Conservation (phyloP, 2,797 vertebrate species). For the Cyprinella venusta region DNA sequence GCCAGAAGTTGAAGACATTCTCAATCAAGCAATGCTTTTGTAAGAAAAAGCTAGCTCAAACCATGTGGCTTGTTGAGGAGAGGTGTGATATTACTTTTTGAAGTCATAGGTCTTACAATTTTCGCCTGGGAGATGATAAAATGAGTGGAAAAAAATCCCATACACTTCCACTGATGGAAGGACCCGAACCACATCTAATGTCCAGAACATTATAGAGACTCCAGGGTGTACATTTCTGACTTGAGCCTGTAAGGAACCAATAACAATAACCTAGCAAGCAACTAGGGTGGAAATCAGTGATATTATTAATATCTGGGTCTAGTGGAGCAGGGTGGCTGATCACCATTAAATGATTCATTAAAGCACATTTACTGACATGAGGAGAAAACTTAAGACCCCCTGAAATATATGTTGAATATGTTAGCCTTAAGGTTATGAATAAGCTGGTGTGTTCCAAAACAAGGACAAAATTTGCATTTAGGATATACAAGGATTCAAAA, state of each 20-base stretch:
- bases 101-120: slow-evolving; percentile 24
- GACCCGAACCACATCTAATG: background rate
- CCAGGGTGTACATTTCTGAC: background rate
- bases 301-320: background rate
- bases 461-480: too few species aligned
- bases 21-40: background rate
- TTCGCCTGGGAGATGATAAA: slow-evolving; percentile 18
- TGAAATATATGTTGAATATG: too few species aligned
- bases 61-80: background rate
- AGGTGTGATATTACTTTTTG: slow-evolving; percentile 36
- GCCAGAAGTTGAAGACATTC: background rate
- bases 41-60: slow-evolving; percentile 3
- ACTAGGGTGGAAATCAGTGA: background rate
- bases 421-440: too few species aligned
- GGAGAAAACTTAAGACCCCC: background rate
- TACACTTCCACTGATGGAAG: background rate
- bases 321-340: too few species aligned
- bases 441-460: too few species aligned
- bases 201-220: background rate
- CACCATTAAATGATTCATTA: too few species aligned
- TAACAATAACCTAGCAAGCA: background rate
- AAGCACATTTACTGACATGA: background rate
- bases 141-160: background rate
- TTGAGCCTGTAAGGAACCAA: background rate
- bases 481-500: too few species aligned